phyloP scores from a whole-genome alignment of 2,113 vertebrate species.

The Aptenodytes patagonicus region DNA sequence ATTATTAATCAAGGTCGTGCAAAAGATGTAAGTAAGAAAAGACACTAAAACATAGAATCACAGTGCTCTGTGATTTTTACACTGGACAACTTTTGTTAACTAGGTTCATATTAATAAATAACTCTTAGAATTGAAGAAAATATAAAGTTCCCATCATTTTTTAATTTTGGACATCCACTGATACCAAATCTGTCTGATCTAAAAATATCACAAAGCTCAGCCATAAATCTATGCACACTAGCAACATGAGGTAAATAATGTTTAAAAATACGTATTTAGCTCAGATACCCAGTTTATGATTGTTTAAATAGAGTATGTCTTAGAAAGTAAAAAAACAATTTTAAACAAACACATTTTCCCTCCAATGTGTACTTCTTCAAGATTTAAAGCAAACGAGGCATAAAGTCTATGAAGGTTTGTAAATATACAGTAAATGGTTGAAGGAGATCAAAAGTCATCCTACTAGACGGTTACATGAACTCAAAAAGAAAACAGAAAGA shows the following conservation, averaged over 20 bases:
- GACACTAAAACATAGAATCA: neutral
- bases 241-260: neutral
- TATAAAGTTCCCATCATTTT: neutral
- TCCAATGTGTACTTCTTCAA: neutral
- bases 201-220: neutral
- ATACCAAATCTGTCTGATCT: neutral
- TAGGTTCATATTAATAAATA: neutral
- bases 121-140: neutral
- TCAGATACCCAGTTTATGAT: neutral
- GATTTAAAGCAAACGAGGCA: neutral
- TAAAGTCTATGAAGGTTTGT: neutral
- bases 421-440: neutral
- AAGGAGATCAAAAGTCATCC: neutral
- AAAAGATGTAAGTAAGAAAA: neutral
- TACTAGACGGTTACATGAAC: neutral
- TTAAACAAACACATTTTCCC: neutral
- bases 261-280: neutral
- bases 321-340: neutral
- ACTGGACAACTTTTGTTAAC: neutral
- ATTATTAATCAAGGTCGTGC: neutral
- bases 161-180: neutral
- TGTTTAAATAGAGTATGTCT: neutral
- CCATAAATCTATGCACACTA: neutral
- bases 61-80: neutral
- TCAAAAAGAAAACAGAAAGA: neutral